phyloP scores from a whole-genome alignment of 2,797 vertebrate species.

The Enteromius anoplus region DNA sequence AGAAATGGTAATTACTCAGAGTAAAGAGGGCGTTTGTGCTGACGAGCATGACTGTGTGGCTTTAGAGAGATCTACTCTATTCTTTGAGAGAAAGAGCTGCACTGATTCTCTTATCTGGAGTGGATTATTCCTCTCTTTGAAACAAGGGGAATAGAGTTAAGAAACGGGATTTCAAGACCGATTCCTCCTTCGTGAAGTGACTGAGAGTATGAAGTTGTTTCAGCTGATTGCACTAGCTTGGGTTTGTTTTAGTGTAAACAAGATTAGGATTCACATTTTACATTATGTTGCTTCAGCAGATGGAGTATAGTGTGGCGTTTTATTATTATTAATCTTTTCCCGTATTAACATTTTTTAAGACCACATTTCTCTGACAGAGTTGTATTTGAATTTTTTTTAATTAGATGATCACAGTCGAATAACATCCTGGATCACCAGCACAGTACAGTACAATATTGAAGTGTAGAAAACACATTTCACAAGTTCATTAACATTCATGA shows the following conservation, averaged over 20 bases:
- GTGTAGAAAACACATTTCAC: conserved; percentile 36
- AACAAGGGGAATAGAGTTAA: conserved; percentile 43
- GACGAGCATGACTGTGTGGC: conserved; percentile 43
- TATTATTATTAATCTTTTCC: not conserved
- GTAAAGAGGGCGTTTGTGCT: conserved; percentile 51
- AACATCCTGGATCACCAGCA: conserved; percentile 37
- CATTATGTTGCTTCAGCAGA: no score
- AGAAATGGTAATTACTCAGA: conserved; percentile 58
- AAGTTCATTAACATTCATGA: conserved; percentile 58
- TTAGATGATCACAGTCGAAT: conserved; percentile 20
- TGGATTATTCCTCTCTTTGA: conserved; percentile 48
- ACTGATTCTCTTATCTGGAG: conserved; percentile 39
- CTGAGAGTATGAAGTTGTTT: conserved; percentile 19
- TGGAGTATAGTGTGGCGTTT: not conserved
- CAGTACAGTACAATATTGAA: conserved; percentile 18
- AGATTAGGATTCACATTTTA: not conserved
- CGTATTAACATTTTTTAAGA: not conserved
- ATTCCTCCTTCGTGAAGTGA: conserved; percentile 24
- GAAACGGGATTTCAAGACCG: conserved; percentile 38
- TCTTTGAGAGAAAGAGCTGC: conserved; percentile 42
- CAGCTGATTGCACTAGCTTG: not conserved
- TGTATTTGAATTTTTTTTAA: not conserved
- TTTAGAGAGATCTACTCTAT: conserved; percentile 38
- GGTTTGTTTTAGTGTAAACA: conserved; percentile 16
- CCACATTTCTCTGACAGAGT: conserved; percentile 2